These are phyloP conservation scores for Chrysogorgia sp. DNA, from an alignment of 92 coral and sea anemone species.

Conservation along the genomic window DNA sequence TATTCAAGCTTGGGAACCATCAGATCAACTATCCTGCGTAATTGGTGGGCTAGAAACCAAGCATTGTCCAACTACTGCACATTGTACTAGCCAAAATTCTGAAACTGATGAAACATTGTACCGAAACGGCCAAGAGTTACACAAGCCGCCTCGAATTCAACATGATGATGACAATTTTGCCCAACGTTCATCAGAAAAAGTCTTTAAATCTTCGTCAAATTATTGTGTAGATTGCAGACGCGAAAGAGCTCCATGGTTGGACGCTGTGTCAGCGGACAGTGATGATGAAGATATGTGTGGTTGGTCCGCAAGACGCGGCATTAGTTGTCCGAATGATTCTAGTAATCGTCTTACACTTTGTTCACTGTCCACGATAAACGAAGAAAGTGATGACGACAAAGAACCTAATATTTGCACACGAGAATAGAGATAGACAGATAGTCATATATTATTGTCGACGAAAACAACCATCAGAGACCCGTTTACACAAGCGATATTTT, in stretches of 20 bases:
- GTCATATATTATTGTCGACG: too few species aligned
- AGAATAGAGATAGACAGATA: neutral
- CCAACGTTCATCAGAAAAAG: slow-evolving; percentile 8
- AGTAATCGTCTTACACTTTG: slow-evolving; percentile 23
- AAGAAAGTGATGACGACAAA: slow-evolving; percentile 20
- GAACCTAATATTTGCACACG: neutral
- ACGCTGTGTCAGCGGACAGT: neutral
- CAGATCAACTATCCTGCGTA: neutral
- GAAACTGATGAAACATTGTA: neutral
- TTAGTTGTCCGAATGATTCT: slow-evolving; percentile 13
- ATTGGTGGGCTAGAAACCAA: neutral
- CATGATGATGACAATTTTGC: neutral
- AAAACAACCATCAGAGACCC: too few species aligned
- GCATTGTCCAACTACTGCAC: neutral
- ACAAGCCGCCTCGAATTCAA: neutral
- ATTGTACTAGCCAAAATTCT: too few species aligned
- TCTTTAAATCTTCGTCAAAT: neutral
- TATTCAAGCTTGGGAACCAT: slow-evolving; percentile 27
- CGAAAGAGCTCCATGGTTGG: slow-evolving; percentile 10
- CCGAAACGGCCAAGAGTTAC: neutral
- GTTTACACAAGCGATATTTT: too few species aligned
- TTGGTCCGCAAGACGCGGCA: neutral
- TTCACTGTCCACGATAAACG: slow-evolving; percentile 30
- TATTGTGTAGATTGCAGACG: neutral
- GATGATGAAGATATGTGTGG: slow-evolving; percentile 2